Percentiles rank a stretch among this genome's conserved stretches.
These are phyloP conservation scores for Cantharis rustica DNA, from an alignment of 2,888 invertebrate species.

Conservation along the genomic window DNA sequence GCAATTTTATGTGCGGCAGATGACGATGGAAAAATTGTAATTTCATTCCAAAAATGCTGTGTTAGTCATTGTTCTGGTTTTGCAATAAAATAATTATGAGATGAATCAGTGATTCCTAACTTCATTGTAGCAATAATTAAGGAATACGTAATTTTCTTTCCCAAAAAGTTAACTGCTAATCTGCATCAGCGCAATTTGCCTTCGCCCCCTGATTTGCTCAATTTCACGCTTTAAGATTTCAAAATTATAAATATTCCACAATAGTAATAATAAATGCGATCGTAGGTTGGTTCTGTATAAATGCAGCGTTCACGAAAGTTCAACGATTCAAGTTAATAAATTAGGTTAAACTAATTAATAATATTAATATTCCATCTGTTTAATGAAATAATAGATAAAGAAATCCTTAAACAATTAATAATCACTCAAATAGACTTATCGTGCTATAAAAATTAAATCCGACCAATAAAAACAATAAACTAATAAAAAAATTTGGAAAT, in stretches of 20 bases:
- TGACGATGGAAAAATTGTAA: background rate
- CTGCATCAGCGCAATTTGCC: background rate
- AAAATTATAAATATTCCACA: too few species aligned
- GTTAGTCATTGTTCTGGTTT: background rate
- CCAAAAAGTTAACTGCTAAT: background rate
- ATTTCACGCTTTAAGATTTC: too few species aligned
- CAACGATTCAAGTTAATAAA: background rate
- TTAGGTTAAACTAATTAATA: background rate
- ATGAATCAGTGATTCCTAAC: background rate
- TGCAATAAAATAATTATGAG: background rate
- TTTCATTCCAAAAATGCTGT: background rate
- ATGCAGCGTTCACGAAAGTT: background rate
- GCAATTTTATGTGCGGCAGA: background rate
- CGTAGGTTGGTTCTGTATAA: too few species aligned
- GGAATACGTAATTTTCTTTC: background rate
- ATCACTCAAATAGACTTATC: background rate
- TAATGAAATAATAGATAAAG: background rate
- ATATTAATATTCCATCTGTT: background rate
- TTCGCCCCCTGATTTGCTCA: background rate
- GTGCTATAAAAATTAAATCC: background rate
- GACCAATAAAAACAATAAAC: background rate
- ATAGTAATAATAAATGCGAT: too few species aligned
- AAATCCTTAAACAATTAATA: background rate
- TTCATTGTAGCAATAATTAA: too few species aligned
- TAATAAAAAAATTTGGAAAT: background rate